phyloP scores from a whole-genome alignment of 92 coral and sea anemone species.

The Muricea muricata region DNA sequence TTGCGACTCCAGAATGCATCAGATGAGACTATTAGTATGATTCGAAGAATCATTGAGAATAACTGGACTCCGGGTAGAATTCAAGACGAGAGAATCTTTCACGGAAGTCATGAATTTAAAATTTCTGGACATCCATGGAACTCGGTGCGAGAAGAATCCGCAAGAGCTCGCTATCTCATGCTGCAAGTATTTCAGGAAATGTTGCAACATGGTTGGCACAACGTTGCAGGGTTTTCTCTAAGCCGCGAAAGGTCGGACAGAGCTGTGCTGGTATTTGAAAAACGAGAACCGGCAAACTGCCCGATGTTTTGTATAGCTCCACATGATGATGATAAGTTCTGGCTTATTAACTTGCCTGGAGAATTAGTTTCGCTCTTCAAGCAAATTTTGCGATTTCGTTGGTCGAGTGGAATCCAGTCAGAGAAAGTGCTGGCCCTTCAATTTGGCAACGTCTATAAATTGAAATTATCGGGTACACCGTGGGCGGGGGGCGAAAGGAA shows the following conservation, averaged over 20 bases:
- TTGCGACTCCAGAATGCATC: conserved; percentile 67
- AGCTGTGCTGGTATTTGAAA: conserved; percentile 49
- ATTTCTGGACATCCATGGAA: conserved; percentile 68
- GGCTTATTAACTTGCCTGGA: conserved; percentile 58
- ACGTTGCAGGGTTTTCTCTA: conserved; percentile 50
- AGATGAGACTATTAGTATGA: conserved; percentile 48
- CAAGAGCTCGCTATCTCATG: conserved; percentile 56
- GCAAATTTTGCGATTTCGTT: background rate
- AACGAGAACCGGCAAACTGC: conserved; percentile 28
- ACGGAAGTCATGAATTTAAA: conserved; percentile 66
- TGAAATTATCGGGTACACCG: background rate
- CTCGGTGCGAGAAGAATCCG: conserved; percentile 55
- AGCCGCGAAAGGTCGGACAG: conserved; percentile 47
- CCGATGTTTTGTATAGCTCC: conserved; percentile 55
- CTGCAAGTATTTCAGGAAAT: conserved; percentile 46
- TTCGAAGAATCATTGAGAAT: conserved; percentile 47
- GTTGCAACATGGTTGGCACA: conserved; percentile 62
- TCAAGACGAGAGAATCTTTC: conserved; percentile 43
- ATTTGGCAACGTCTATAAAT: background rate
- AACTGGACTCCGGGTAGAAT: conserved; percentile 65
- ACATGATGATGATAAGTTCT: conserved; percentile 53
- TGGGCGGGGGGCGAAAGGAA: background rate
- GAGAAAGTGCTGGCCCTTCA: background rate
- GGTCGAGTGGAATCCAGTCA: conserved; percentile 3
- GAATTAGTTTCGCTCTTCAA: conserved; percentile 31